Conservation (phyloP, 1,140 invertebrate species). For the Pogonomyrmex californicus region DNA sequence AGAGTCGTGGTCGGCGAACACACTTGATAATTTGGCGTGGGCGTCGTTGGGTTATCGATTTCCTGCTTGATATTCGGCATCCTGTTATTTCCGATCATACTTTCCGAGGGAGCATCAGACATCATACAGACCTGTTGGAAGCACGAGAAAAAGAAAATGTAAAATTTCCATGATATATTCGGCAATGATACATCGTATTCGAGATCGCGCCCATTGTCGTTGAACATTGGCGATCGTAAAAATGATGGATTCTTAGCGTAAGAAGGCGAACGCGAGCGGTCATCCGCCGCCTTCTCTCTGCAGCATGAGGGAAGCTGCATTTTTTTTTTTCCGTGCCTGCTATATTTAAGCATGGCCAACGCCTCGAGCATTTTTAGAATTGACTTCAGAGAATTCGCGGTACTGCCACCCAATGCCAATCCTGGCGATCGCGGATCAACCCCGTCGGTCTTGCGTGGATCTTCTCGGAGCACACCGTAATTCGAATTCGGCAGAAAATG, state of each 20-base stretch:
- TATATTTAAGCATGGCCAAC: constrained; percentile 84
- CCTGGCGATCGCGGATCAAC: constrained; percentile 5
- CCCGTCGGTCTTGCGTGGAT: background rate
- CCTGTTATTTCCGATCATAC: constrained; percentile 84
- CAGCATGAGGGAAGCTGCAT: constrained; percentile 76
- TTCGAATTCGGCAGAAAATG: background rate
- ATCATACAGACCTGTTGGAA: constrained; percentile 88
- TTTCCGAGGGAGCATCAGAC: constrained; percentile 85
- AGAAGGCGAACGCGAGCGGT: constrained; percentile 36
- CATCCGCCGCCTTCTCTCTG: constrained; percentile 43
- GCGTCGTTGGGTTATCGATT: constrained; percentile 85
- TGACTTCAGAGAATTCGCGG: constrained; percentile 76
- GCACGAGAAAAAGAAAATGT: background rate
- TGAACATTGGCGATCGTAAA: background rate
- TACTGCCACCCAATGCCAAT: constrained; percentile 44
- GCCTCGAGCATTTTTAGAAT: constrained; percentile 84
- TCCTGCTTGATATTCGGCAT: constrained; percentile 89
- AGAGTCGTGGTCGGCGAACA: constrained; percentile 88
- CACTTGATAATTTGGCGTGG: constrained; percentile 87
- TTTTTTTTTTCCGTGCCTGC: constrained; percentile 77
- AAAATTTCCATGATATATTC: background rate
- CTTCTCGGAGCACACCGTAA: background rate
- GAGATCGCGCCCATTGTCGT: background rate
- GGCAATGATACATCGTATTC: background rate
- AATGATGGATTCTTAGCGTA: background rate